phyloP scores from a whole-genome alignment of 2,888 invertebrate genomes.

The Hanleya hanleyi region DNA sequence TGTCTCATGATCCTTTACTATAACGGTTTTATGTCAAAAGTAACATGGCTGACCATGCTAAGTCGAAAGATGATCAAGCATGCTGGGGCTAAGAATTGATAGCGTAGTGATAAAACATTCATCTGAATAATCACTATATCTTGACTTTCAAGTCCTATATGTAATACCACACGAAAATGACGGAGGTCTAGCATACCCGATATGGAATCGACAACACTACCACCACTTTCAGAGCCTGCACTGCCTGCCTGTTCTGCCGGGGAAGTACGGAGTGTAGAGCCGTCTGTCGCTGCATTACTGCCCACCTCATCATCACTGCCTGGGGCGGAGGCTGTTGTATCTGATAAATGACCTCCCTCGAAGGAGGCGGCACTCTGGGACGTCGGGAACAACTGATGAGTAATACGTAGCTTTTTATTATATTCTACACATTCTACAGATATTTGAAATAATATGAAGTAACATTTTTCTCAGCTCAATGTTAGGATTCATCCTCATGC shows the following conservation, averaged over 20 bases:
- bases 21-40: too few species aligned
- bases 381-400: background rate
- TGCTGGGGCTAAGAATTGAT: background rate
- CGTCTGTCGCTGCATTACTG: conserved; percentile 95
- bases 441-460: too few species aligned
- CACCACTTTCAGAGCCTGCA: conserved; percentile 83
- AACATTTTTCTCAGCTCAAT: too few species aligned
- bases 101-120: background rate
- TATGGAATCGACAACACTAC: conserved; percentile 93
- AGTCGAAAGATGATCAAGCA: too few species aligned
- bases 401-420: too few species aligned
- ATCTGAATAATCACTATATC: too few species aligned
- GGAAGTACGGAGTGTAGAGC: conserved; percentile 90
- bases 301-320: conserved; percentile 94
- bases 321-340: conserved; percentile 88
- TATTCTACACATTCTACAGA: too few species aligned
- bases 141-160: too few species aligned
- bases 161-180: too few species aligned
- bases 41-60: too few species aligned
- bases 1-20: too few species aligned
- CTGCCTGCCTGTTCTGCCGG: conserved; percentile 82
- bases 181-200: conserved; percentile 78
- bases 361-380: conserved; percentile 48
- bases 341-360: conserved; percentile 82
- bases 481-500: too few species aligned